Percentiles rank a stretch among this genome's conserved stretches.
phyloP scores from a whole-genome alignment of 2,113 vertebrate genomes.

The Mirza zaza region DNA sequence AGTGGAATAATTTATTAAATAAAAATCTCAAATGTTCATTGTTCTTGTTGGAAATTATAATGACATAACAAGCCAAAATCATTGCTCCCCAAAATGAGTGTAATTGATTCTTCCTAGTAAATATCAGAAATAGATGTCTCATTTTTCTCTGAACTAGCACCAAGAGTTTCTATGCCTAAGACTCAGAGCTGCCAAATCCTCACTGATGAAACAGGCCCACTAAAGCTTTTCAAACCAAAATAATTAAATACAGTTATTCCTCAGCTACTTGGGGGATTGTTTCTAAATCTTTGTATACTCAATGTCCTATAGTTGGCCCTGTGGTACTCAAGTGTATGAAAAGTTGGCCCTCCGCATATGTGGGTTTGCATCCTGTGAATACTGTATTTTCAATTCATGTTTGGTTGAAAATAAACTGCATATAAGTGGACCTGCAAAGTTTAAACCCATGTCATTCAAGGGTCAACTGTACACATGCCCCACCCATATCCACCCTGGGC shows the following conservation, averaged over 20 bases:
- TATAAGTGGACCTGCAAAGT: background rate
- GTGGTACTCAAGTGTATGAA: background rate
- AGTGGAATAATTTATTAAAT: background rate
- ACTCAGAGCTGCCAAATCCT: background rate
- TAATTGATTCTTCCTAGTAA: background rate
- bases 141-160: background rate
- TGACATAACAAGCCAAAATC: background rate
- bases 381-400: background rate
- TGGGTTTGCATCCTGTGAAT: background rate
- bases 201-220: background rate
- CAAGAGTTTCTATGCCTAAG: background rate
- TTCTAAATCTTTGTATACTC: background rate
- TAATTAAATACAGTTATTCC: background rate
- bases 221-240: background rate
- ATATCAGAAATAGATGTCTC: background rate
- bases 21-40: background rate
- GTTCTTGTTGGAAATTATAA: background rate
- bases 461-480: background rate
- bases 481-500: background rate
- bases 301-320: background rate
- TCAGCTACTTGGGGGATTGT: background rate
- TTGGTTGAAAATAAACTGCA: background rate
- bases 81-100: background rate
- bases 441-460: background rate
- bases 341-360: background rate